Evolutionary conservation across 2,113 vertebrate species (phyloP), one percentile per base, ranked within the genome.

Genomic region (Hippopotamus amphibius): DNA sequence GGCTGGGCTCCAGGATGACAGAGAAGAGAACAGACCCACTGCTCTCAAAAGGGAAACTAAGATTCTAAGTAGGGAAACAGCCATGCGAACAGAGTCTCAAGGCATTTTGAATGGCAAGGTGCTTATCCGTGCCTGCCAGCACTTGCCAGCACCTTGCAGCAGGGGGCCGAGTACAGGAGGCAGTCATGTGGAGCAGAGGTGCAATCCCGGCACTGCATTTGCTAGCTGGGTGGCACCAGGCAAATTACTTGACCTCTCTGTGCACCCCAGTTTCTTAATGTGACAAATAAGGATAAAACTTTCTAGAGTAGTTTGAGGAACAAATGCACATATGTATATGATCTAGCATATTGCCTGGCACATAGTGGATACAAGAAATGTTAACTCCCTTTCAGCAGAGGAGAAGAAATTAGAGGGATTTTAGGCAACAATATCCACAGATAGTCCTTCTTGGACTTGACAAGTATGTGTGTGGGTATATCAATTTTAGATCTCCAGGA

Each of bases 401-500:
- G 48, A 53, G 61, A 90, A 2, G 17, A 6, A 57, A 57, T 68
- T 16, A 63, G 65, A 92, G 24, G 30, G 12, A 28, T 65, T 93
- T 90, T 14, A 65, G 92, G 86, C 21, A 89, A 30, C n/a, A 9
- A 4, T 26, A 55, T 0, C 84, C 69, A 95, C 11, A 94, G 82
- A 33, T 11, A 66, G 10, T 83, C 11, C 77, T 81, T 90, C 46
- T 57, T 12, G 7, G 65, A 84, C 68, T 91, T 95, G 96, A 95
- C 69, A 90, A 76, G 61, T 15, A 17, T 61, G 71, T 90, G 21
- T 8, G 30, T 3, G 26, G 12, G 37, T 30, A 22, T 81, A 93
- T 95, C 80, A 97, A 96, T 92, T 98, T 95, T 68, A 72, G 89
- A 79, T 57, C 72, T 22, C 28, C 88, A 93, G 61, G 14, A 97